These are phyloP conservation scores for Halcyon chelicuti DNA, from an alignment of 2,797 vertebrate species.

Conservation along the genomic window DNA sequence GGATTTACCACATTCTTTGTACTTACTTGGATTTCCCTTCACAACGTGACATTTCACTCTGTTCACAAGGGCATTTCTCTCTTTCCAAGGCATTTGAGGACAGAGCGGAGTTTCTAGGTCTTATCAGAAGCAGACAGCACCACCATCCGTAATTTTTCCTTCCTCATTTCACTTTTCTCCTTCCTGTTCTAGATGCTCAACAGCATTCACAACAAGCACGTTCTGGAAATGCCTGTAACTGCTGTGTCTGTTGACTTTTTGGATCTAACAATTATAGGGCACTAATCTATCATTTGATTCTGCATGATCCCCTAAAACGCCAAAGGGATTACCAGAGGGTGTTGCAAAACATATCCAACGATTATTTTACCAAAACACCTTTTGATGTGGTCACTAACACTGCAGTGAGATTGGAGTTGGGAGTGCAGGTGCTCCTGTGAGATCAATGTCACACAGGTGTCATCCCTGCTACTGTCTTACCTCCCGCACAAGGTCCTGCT, in stretches of 20 bases:
- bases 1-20: constrained; percentile 36
- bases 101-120: neutral
- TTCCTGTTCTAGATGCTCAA: constrained; percentile 42
- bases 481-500: constrained; percentile 95
- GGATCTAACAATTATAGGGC: neutral
- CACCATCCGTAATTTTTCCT: neutral
- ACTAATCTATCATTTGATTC: neutral
- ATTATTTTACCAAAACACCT: neutral
- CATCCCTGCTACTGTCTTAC: constrained; percentile 65
- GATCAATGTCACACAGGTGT: neutral
- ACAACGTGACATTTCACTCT: neutral
- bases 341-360: neutral
- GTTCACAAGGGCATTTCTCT: constrained; percentile 2
- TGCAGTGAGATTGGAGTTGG: neutral
- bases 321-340: neutral
- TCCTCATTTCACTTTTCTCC: constrained; percentile 48
- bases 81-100: constrained; percentile 17
- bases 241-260: neutral
- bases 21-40: constrained; percentile 28
- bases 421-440: neutral
- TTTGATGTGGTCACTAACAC: neutral
- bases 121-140: constrained; percentile 44
- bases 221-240: neutral
- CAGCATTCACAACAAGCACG: neutral
- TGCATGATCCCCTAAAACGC: neutral